Base-by-base conservation (phyloP, 2,113 vertebrate species). In the Strigops habroptila region DNA sequence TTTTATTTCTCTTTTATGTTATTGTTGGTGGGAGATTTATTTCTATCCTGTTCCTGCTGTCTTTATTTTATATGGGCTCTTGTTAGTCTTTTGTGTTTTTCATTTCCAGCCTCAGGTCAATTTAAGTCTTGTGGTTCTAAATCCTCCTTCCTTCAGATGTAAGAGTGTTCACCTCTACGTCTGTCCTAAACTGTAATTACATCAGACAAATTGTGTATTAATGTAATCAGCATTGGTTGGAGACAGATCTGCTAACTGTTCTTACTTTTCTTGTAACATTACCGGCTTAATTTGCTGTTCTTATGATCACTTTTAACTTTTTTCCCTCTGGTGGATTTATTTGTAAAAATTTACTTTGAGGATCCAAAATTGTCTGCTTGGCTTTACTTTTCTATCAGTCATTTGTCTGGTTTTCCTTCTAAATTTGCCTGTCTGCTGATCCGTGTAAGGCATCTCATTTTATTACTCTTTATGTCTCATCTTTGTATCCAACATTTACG, bases 1-100 rank as follows among this genome's bases (percentile, higher is more conserved):
- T 97, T 95, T 95, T 94, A 94, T 93, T 96, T 95, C 94, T 95
- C 70, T 87, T 87, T 81, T 83, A 52, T 95, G 87, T 92, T 94
- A 62, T 52, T 86, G 77, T 79, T 94, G 83, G 65, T 93, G 74
- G 83, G 91, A 93, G 93, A 96, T 94, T 93, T 96, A 92, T 87
- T 95, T 96, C 86, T 94, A 76, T 82, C 88, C 88, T 79, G 74
- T 94, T 90, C 83, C 57, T 69, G 73, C 82, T 88, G 79, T 86
- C 12, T 6, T 88, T 86, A 77, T 93, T 90, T 96, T 95, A 74
- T 94, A 86, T 94, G 77, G 87, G 75, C 90, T 96, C 24, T 90
- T 91, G 83, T 82, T 94, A 93, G 80, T 93, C 83, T 86, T 92
- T 44, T 79, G 74, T 94, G 44, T 83, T 95, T 96, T 86, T 94